Percentiles rank a stretch among this genome's conserved stretches.
These are phyloP conservation scores for Drosophila auraria DNA, from an alignment of 1,140 invertebrate genomes.

Conservation along the genomic window DNA sequence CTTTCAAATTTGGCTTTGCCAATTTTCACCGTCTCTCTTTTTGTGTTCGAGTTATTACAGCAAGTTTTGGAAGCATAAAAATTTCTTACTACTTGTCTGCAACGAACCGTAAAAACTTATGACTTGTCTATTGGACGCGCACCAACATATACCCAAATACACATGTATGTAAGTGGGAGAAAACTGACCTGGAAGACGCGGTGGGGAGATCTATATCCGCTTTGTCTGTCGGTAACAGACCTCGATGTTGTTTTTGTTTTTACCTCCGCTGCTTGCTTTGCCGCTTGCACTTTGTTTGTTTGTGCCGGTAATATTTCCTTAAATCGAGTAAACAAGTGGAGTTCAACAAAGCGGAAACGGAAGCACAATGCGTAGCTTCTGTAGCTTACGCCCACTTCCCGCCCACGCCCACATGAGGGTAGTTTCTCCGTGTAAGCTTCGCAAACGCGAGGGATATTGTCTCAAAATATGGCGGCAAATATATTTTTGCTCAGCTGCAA, in stretches of 20 bases:
- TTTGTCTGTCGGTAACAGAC: constrained; percentile 32
- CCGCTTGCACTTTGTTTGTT: constrained; percentile 78
- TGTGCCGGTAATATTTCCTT: constrained; percentile 83
- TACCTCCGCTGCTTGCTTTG: constrained; percentile 32
- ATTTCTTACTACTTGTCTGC: constrained; percentile 76
- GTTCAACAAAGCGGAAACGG: constrained; percentile 83
- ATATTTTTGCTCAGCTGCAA: constrained; percentile 73
- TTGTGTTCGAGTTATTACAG: constrained; percentile 71
- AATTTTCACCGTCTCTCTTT: constrained; percentile 24
- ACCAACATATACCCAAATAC: constrained; percentile 13
- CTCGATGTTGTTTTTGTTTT: constrained; percentile 13
- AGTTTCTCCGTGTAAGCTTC: constrained; percentile 51
- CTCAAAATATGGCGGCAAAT: constrained; percentile 83
- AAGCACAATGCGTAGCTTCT: constrained; percentile 79
- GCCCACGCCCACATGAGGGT: constrained; percentile 25
- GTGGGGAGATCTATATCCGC: constrained; percentile 49
- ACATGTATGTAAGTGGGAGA: neutral
- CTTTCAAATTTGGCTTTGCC: constrained; percentile 10
- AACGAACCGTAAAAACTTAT: constrained; percentile 81
- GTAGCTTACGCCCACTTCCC: constrained; percentile 30
- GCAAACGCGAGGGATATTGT: constrained; percentile 70
- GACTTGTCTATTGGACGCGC: constrained; percentile 75
- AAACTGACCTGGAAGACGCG: constrained; percentile 37
- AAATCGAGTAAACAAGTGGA: constrained; percentile 83
- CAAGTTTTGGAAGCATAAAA: constrained; percentile 80